Evolutionary conservation across 2,113 vertebrate genomes (phyloP).

Genomic region (Macrotus californicus): DNA sequence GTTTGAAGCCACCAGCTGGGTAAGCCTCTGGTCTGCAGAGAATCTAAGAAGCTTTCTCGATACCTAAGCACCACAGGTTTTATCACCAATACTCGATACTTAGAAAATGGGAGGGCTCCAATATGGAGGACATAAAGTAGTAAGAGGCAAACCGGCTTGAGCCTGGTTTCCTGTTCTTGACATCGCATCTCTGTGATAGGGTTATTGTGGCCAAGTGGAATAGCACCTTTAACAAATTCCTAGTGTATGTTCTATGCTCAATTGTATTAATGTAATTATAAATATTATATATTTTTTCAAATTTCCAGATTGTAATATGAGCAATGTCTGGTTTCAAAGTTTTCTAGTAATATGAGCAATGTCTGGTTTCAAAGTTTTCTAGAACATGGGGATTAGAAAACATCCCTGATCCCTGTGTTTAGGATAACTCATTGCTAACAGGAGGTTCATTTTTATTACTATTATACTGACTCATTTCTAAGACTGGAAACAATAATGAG

Average conservation of each 20-base stretch:
- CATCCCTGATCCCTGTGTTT: neutral
- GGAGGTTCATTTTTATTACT: neutral
- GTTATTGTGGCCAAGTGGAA: neutral
- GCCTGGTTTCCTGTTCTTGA: neutral
- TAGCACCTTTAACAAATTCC: neutral
- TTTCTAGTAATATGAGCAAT: neutral
- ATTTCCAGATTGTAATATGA: neutral
- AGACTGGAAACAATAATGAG: neutral
- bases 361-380: neutral
- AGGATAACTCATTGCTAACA: neutral
- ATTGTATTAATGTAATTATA: neutral
- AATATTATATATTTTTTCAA: neutral
- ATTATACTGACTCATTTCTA: neutral
- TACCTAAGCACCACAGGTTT: neutral
- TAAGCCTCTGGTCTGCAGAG: conserved; percentile 18
- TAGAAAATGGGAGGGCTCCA: neutral
- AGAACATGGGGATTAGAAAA: neutral
- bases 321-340: neutral
- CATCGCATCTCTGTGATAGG: neutral
- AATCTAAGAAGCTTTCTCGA: neutral
- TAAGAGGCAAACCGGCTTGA: neutral
- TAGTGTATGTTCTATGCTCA: neutral
- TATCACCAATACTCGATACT: neutral
- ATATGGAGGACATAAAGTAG: neutral
- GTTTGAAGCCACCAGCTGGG: conserved; percentile 78